Conservation (phyloP, 2,797 vertebrate genomes). For the Pantherophis vulpinus region DNA sequence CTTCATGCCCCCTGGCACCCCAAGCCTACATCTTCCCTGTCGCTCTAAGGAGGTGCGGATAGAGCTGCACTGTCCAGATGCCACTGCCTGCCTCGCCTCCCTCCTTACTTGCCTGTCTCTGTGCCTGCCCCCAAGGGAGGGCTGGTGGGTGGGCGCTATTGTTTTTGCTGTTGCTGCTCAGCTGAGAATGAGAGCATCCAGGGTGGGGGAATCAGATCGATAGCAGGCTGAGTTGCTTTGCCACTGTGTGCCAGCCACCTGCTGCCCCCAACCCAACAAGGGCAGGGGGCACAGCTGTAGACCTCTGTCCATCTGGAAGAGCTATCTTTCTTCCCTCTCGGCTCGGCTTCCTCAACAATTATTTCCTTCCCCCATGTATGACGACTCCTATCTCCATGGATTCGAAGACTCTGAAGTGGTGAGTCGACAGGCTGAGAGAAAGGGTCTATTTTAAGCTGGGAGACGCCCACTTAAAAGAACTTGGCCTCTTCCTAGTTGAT, state of each 20-base stretch:
- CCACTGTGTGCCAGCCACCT: background rate
- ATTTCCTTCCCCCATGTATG: conserved; percentile 68
- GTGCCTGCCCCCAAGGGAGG: conserved; percentile 54
- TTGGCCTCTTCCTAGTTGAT: background rate
- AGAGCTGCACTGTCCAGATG: background rate
- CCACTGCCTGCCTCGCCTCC: background rate
- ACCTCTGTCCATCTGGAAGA: conserved; percentile 34
- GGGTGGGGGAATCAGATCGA: conserved; percentile 60
- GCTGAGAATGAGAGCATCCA: conserved; percentile 53
- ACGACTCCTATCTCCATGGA: conserved; percentile 73
- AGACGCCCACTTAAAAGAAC: conserved; percentile 11
- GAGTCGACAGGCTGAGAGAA: conserved; percentile 48
- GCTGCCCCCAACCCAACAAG: conserved; percentile 49
- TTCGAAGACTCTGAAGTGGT: conserved; percentile 76
- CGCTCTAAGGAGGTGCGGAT: background rate
- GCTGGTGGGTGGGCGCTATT: conserved; percentile 68
- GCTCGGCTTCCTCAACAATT: background rate
- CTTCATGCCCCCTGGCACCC: background rate
- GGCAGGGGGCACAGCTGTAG: conserved; percentile 22
- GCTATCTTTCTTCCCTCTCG: background rate
- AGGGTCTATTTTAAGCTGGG: conserved; percentile 27
- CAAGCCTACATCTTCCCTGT: background rate
- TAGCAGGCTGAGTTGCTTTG: background rate
- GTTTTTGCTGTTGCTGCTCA: conserved; percentile 58
- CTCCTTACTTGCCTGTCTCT: background rate